Base-by-base conservation (phyloP, 2,888 invertebrate genomes). In the Orthosia gracilis region DNA sequence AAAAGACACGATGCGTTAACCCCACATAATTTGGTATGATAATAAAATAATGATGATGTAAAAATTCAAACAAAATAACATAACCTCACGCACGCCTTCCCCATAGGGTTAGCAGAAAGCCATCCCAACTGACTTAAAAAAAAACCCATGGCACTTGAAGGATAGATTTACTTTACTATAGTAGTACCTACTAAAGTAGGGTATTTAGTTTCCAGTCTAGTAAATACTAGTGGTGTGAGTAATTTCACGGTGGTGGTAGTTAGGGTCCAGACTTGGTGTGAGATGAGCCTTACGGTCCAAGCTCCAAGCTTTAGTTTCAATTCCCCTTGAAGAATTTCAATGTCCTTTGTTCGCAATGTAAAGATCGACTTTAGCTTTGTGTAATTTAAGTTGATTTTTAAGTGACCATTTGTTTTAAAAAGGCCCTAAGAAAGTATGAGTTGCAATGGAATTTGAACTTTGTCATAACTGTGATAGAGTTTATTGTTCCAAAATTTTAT, bases 271-370 rank as follows among this genome's bases (percentile, higher is more conserved):
- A 40, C 40, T 40, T 40, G 40, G 40, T 40, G 40, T 9, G 40
- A 40, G 40, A 40, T 9, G 40, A 40, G 40, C n/a, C 18, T 31
- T 59, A 15, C n/a, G 40, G 59, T 59, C 40, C n/a, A 59, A 15
- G 31, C n/a, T 40, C 23, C 12, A 18, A 59, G 5, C 55, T 23
- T 31, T 62, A n/a, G n/a, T 52, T 69, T 68, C 31, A 50, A 69
- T 64, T 54, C 17, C 4, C 7, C n/a, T 12, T 4, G 18, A 40
- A 54, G 17, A 73, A 73, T 73, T 63, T 49, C 13, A n/a, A 40
- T n/a, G 11, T n/a, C n/a, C 13, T 49, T 63, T 11, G 1, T 4
- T 49, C 13, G 7, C 31, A 47, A 15, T 47, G 13, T 55, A 9
- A 47, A 57, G 13, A 40, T 40, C 40, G 40, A 40, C 40, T 40